phyloP scores from a whole-genome alignment of 2,113 vertebrate species.

The Sturnus vulgaris region DNA sequence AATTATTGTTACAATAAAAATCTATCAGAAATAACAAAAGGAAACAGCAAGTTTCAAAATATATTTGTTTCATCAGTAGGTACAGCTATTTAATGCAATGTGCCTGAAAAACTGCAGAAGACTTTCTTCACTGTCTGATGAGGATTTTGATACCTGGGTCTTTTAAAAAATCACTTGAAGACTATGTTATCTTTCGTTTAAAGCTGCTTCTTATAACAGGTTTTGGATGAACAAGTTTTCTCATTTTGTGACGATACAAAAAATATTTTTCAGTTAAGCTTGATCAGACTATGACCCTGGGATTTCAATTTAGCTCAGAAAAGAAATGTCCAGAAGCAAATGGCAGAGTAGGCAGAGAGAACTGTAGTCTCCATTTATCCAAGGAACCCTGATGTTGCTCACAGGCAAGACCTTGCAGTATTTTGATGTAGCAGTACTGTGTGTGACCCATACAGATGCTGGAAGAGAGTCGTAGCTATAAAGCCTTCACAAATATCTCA shows the following conservation, averaged over 20 bases:
- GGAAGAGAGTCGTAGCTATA: not conserved
- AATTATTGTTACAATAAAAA: not conserved
- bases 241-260: not conserved
- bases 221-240: not conserved
- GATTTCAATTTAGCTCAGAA: slow-evolving; percentile 3
- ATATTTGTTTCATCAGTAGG: not conserved
- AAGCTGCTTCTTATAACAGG: not conserved
- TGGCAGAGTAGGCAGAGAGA: not conserved
- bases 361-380: not conserved
- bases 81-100: not conserved
- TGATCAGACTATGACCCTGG: not conserved
- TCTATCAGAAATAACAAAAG: not conserved
- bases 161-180: not conserved
- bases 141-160: not conserved
- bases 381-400: not conserved
- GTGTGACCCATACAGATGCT: not conserved
- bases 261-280: not conserved
- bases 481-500: not conserved
- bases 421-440: not conserved
- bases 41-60: not conserved
- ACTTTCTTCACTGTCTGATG: not conserved
- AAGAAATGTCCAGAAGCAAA: not conserved
- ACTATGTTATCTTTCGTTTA: not conserved
- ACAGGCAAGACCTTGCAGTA: not conserved
- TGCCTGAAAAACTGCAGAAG: not conserved